Percentiles rank a stretch among this genome's conserved stretches.
These are phyloP conservation scores for Poliocrania exsul DNA, from an alignment of 2,797 vertebrate species.

Conservation along the genomic window DNA sequence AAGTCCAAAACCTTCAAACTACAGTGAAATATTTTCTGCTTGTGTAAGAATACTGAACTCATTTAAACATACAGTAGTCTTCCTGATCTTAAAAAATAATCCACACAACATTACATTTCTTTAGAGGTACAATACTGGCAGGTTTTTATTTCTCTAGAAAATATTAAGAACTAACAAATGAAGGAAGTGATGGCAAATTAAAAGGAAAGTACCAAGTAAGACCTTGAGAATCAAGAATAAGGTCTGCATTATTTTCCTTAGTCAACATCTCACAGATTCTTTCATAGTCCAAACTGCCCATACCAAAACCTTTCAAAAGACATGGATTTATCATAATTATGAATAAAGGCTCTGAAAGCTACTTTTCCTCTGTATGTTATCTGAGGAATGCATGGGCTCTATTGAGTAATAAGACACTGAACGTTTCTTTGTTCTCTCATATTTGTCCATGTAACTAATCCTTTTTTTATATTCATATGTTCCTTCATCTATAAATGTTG, in stretches of 20 bases:
- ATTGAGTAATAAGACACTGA: neutral
- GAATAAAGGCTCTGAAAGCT: neutral
- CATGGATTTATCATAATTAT: neutral
- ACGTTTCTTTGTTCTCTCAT: neutral
- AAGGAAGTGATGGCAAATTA: neutral
- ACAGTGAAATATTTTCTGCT: neutral
- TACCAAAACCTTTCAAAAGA: neutral
- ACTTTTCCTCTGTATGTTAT: neutral
- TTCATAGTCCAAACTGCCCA: neutral
- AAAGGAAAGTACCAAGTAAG: neutral
- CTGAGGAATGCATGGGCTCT: neutral
- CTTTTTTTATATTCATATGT: neutral
- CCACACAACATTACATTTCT: rapidly evolving
- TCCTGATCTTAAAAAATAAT: neutral
- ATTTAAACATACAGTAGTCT: neutral
- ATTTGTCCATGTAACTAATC: neutral
- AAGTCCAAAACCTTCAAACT: neutral
- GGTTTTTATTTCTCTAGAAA: neutral
- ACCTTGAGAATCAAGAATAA: neutral
- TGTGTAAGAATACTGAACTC: neutral
- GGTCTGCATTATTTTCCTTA: neutral
- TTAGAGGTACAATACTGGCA: neutral
- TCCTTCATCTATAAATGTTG: neutral
- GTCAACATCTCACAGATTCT: neutral
- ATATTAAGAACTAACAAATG: neutral